Evolutionary conservation across 2,797 vertebrate species (phyloP).

Genomic region (Bovichtus variegatus): DNA sequence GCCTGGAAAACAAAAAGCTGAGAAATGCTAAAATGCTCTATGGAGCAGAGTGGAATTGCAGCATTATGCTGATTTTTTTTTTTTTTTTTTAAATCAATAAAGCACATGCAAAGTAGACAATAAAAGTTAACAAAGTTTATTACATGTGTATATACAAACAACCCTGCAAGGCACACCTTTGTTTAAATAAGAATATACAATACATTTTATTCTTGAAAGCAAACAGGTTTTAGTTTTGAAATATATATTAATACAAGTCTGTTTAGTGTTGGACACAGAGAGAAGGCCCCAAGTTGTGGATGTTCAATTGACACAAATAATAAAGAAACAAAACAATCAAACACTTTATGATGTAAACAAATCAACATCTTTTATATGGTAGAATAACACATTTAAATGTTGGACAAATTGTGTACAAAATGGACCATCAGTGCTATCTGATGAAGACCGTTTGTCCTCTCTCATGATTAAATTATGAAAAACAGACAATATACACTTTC

Average conservation of each 20-base stretch:
- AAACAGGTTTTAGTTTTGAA: slow-evolving; percentile 79
- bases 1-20: neutral
- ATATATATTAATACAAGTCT: slow-evolving; percentile 85
- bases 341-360: slow-evolving; percentile 52
- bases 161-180: slow-evolving; percentile 89
- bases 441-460: neutral
- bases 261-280: slow-evolving; percentile 68
- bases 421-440: neutral
- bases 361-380: slow-evolving; percentile 19
- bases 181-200: slow-evolving; percentile 90
- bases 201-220: slow-evolving; percentile 77
- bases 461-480: slow-evolving; percentile 12
- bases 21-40: neutral
- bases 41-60: neutral
- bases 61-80: neutral
- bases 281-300: slow-evolving; percentile 65
- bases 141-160: slow-evolving; percentile 90
- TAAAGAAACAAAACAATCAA: slow-evolving; percentile 33
- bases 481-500: slow-evolving; percentile 5
- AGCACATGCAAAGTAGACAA: slow-evolving; percentile 59
- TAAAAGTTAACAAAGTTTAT: slow-evolving; percentile 89
- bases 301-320: slow-evolving; percentile 44
- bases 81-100: slow-evolving; percentile 42
- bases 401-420: slow-evolving; percentile 39
- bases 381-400: slow-evolving; percentile 36